Base-by-base conservation (phyloP, 2,113 vertebrate species). In the Cryptomyrus ogoouensis region DNA sequence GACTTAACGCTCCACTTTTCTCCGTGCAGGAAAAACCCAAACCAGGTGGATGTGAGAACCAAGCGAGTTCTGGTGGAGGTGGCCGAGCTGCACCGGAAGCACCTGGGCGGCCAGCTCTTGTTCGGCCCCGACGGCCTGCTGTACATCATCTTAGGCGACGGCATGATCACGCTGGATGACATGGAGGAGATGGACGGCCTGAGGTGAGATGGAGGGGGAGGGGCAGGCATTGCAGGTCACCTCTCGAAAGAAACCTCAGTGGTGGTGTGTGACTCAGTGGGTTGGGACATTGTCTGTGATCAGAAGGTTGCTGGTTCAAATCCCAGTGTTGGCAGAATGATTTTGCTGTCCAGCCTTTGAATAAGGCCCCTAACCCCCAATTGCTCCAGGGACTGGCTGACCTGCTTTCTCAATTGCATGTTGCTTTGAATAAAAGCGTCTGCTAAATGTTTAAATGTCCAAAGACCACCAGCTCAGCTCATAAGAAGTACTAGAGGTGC, bases 181-280 rank as follows among this genome's bases (percentile, higher is more conserved):
- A 99, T 99, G 98, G 98, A 99, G 91, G 98, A 99, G 92, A 99
- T 99, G 98, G 98, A 99, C 27, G 98, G 98, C 70, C 96, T 99
- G 92, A 99, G 98, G 98, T 99, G 96, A 94, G 74, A 39, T 15
- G 12, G 70, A 35, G 1, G 70, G 31, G 31, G 66, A 74, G 66
- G 10, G 21, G 5, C 7, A 8, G 24, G 21, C n/a, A n/a, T 66
- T 4, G 24, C 12, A 27, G n/a, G 9, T 70, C n/a, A 31, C 62
- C 9, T 2, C 62, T 70, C 62, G n/a, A 70, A 9, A n/a, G 58
- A 19, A 8, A 27, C 58, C 58, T 66, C 8, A 24, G 58, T 66
- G 8, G 9, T 70, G 62, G 9, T 31, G 62, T 13, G 62, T 27
- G 58, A 66, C 58, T 66, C 58, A 66, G n/a, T 1, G 58, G 24